Base-by-base conservation (phyloP, 2,797 vertebrate genomes). In the Oreonectes daqikongensis region DNA sequence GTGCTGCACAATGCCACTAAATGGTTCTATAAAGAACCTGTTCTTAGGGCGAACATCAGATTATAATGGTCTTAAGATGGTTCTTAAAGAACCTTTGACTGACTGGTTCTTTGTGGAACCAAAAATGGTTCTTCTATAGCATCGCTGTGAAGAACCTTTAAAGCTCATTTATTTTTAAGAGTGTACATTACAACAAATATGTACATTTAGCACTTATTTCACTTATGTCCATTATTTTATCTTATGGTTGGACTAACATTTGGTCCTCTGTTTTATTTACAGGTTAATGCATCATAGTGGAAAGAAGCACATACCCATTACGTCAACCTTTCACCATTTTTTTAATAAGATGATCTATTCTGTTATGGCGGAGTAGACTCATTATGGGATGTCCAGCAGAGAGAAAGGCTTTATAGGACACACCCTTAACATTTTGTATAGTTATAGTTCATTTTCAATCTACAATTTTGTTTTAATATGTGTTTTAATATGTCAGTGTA, bases 371-470 rank as follows among this genome's bases (percentile, higher is more conserved):
- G 77, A 84, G 84, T 98, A 97, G 87, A 82, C 84, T 53, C 89
- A 84, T 85, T 80, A 90, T 92, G 93, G 90, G 95, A 93, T 95
- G 90, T 90, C 86, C 89, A 78, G 86, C 88, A 88, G 93, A 95
- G 95, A 94, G 95, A 94, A 94, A 93, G 94, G 93, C 94, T 92
- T 97, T 93, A 92, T 87, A 90, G 24, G 17, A 69, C 12, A 82
- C 80, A 83, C 80, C 79, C 85, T 84, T 61, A 53, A 57, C 20
- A 15, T 28, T 70, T 80, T 28, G 20, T 66, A 3, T 30, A n/a
- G 14, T 4, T 5, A 3, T 12, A 12, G 1, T 75, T 53, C 9
- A 12, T 30, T 65, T 24, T 26, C 8, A 61, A 24, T 48, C 63
- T 1, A 44, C 1, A 12, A 11, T n/a, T 71, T 72, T 32, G 15